A percentile compares a stretch with the other conserved stretches of the same genome.
Evolutionary conservation across 2,888 invertebrate genomes (phyloP).

Genomic region (Danaus chrysippus): DNA sequence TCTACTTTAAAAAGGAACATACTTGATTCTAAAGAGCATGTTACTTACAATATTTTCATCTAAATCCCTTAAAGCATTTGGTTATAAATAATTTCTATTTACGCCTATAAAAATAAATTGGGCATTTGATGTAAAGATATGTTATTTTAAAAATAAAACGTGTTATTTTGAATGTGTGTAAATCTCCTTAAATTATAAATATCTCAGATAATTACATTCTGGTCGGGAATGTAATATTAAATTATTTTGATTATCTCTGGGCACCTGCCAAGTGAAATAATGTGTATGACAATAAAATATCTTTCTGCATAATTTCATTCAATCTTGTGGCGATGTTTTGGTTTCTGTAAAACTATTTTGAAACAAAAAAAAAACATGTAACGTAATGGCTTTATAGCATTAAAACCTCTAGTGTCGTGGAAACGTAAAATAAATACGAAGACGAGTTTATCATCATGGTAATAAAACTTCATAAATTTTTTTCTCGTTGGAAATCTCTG

Average conservation of each 20-base stretch:
- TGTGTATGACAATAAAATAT: conserved; percentile 25
- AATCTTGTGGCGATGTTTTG: conserved; percentile 3
- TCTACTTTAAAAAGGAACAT: too few species aligned
- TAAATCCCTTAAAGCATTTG: too few species aligned
- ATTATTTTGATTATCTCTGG: conserved; percentile 16
- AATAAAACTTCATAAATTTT: too few species aligned
- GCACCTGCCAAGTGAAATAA: conserved; percentile 29
- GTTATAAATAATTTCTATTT: too few species aligned
- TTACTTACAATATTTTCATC: too few species aligned
- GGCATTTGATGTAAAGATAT: too few species aligned
- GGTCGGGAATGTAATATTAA: background rate
- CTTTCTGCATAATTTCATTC: conserved; percentile 9
- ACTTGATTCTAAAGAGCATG: too few species aligned
- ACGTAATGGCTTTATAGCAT: background rate
- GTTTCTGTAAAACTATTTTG: background rate
- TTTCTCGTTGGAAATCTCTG: too few species aligned
- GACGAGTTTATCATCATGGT: too few species aligned
- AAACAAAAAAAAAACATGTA: background rate
- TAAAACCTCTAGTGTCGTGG: background rate
- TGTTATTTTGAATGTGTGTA: background rate
- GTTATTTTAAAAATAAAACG: too few species aligned
- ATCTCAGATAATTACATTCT: conserved; percentile 3
- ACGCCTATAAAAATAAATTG: too few species aligned
- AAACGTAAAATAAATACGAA: too few species aligned
- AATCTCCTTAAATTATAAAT: background rate